These are phyloP conservation scores for Oeneis ivallda DNA, from an alignment of 2,888 invertebrate genomes.

Conservation along the genomic window DNA sequence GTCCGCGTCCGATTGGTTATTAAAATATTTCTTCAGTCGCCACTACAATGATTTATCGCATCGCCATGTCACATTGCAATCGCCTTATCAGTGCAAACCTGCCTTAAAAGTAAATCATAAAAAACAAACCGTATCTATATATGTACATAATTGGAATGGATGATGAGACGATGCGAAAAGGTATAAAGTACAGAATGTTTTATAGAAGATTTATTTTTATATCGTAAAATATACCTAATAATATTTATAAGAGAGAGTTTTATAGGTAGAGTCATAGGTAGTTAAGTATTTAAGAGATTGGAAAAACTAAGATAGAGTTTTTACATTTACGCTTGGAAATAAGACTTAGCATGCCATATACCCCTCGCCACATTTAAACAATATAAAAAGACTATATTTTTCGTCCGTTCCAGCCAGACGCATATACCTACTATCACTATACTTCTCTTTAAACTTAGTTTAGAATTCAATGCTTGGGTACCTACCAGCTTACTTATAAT, in stretches of 20 bases:
- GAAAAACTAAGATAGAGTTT: background rate
- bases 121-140: too few relatives aligned
- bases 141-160: background rate
- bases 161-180: background rate
- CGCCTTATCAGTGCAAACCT: too few relatives aligned
- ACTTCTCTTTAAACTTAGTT: background rate
- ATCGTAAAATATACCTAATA: background rate
- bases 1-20: too few relatives aligned
- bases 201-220: background rate
- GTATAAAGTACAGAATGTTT: background rate
- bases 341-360: background rate
- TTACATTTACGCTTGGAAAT: background rate
- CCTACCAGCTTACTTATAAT: background rate
- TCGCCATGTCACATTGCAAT: too few relatives aligned
- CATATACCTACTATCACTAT: background rate
- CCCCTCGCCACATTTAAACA: background rate
- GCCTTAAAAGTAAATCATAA: too few relatives aligned
- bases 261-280: background rate
- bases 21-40: too few relatives aligned
- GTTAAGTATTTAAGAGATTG: background rate
- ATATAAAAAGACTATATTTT: background rate
- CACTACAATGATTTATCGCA: too few relatives aligned
- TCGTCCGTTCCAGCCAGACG: background rate
- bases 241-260: background rate
- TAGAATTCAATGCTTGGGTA: background rate